Evolutionary conservation across 2,797 vertebrate genomes (phyloP).

Genomic region (Dermochelys coriacea): DNA sequence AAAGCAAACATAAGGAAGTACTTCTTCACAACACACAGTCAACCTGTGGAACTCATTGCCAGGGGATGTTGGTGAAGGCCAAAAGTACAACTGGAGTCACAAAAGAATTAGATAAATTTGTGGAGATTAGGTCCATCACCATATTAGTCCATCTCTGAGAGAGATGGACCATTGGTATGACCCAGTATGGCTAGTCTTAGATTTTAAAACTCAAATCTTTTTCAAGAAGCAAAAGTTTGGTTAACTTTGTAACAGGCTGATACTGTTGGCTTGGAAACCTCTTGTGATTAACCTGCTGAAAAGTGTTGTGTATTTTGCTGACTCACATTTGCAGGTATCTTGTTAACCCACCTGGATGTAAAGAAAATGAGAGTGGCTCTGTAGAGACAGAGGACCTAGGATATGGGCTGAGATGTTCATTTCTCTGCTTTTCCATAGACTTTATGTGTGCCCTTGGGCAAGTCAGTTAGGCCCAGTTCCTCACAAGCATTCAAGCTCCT

Average conservation of each 20-base stretch:
- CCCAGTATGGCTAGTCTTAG: too few species aligned
- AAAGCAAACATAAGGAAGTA: too few species aligned
- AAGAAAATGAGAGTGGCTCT: not conserved
- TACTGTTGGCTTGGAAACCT: not conserved
- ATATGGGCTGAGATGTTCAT: not conserved
- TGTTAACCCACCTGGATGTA: not conserved
- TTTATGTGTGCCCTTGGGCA: rapidly evolving
- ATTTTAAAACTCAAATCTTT: too few species aligned
- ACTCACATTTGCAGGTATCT: conserved; percentile 20
- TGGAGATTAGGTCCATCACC: too few species aligned
- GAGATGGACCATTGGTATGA: too few species aligned
- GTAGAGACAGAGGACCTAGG: not conserved
- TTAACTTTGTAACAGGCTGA: not conserved
- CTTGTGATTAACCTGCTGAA: not conserved
- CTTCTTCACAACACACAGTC: too few species aligned
- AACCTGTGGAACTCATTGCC: too few species aligned
- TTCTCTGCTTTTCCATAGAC: rapidly evolving
- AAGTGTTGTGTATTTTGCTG: conserved; percentile 6
- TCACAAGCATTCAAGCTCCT: not conserved
- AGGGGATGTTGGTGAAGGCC: too few species aligned
- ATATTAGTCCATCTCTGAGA: too few species aligned
- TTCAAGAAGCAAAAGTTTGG: too few species aligned
- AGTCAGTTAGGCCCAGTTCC: not conserved
- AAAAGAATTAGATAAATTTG: too few species aligned
- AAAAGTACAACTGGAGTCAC: too few species aligned